These are phyloP conservation scores for Spea hammondii DNA, from an alignment of 2,797 vertebrate species.

Conservation along the genomic window DNA sequence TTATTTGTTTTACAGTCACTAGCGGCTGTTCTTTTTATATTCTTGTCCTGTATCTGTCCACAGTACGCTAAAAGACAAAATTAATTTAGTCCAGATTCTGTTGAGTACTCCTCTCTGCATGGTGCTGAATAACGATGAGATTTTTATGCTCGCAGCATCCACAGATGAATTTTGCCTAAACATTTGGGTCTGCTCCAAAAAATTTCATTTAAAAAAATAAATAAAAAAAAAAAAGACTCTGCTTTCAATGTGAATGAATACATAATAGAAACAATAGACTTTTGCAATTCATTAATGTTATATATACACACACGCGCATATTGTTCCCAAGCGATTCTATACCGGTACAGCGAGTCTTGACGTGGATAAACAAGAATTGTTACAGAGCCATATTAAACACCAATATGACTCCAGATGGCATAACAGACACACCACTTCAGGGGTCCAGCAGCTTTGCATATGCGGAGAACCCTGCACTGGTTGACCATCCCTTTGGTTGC, in stretches of 20 bases:
- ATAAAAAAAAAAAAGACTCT: not conserved
- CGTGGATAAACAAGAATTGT: no score
- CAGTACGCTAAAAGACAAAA: constrained; percentile 28
- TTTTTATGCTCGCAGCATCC: constrained; percentile 15
- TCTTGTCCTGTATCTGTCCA: not conserved
- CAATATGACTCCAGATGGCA: no score
- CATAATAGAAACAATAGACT: no score
- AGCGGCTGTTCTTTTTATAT: not conserved
- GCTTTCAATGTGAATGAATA: not conserved
- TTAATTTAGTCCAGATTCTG: constrained; percentile 21
- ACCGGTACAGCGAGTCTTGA: no score
- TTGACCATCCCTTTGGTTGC: no score
- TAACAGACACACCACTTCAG: no score
- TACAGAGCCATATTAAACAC: no score
- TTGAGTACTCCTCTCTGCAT: constrained; percentile 22
- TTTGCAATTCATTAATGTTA: no score
- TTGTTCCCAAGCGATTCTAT: no score
- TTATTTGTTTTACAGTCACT: not conserved
- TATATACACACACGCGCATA: no score
- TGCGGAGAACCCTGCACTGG: no score
- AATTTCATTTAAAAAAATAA: constrained; percentile 1
- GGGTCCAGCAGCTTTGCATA: no score
- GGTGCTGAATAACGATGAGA: constrained; percentile 29
- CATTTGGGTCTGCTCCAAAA: constrained; percentile 19
- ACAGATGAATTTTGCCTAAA: constrained; percentile 1